Evolutionary conservation across 2,888 invertebrate species (phyloP).

Genomic region (Microctonus hyperodae): DNA sequence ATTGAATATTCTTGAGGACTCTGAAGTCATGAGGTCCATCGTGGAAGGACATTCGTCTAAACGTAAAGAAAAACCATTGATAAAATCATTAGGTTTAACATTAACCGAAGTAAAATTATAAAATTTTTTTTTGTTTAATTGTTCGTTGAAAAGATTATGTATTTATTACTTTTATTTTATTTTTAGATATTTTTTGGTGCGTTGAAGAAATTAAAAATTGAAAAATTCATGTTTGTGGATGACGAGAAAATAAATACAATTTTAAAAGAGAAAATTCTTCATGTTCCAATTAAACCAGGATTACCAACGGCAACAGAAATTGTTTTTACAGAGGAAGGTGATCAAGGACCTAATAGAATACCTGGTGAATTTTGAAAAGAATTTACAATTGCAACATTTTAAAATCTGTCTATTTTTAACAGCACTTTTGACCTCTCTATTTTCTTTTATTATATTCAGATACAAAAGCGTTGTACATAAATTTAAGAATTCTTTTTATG

Average conservation of each 20-base stretch:
- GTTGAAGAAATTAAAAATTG: slow-evolving; percentile 84
- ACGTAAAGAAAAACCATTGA: slow-evolving; percentile 70
- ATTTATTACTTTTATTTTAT: slow-evolving; percentile 22
- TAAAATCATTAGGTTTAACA: slow-evolving; percentile 68
- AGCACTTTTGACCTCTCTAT: no score
- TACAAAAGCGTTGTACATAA: slow-evolving; percentile 14
- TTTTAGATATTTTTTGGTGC: slow-evolving; percentile 72
- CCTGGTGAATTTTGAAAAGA: slow-evolving; percentile 64
- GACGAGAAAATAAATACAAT: slow-evolving; percentile 70
- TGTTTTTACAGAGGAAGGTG: slow-evolving; percentile 80
- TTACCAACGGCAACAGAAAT: slow-evolving; percentile 76
- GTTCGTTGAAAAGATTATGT: slow-evolving; percentile 13
- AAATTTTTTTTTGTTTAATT: slow-evolving; percentile 5
- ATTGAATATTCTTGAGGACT: slow-evolving; percentile 71
- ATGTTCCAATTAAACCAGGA: slow-evolving; percentile 78
- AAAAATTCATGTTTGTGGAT: slow-evolving; percentile 73
- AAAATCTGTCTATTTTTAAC: no score
- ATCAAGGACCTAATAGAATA: slow-evolving; percentile 77
- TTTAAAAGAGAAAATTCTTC: slow-evolving; percentile 77
- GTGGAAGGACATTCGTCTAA: slow-evolving; percentile 69
- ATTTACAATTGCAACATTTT: no score
- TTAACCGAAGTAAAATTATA: slow-evolving; percentile 66
- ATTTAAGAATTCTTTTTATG: not conserved
- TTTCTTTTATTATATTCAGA: no score
- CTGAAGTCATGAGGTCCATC: slow-evolving; percentile 70